Base-by-base conservation (phyloP, 1,140 invertebrate genomes). In the Stegodyphus mimosarum region DNA sequence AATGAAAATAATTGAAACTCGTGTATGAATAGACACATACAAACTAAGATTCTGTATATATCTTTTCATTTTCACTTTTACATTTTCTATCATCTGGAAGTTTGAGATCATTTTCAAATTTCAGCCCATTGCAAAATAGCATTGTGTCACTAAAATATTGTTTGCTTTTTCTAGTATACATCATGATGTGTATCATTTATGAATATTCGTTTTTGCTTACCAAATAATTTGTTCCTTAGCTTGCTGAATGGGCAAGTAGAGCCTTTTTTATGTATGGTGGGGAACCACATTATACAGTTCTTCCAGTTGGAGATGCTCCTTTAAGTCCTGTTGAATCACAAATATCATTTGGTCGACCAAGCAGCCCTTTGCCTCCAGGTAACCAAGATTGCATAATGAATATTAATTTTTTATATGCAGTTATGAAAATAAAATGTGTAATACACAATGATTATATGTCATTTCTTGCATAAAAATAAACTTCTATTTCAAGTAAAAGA, bases 251-350 rank as follows among this genome's bases (percentile, higher is more conserved):
- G 94, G 97, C 97, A 6, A 95, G 95, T 2, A 93, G 96, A 89
- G 97, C 97, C 0, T 98, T 98, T 90, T 97, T 98, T 89, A 90
- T 97, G 80, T 98, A 97, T 90, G 97, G 97, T 53, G 95, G 95
- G 11, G 96, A 97, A 88, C 92, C 92, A 4, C 89, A 90, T 66
- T 81, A 90, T 89, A 50, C 71, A 81, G 70, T 33, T n/a, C 3
- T 72, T 17, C 67, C 69, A 64, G 33, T 79, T 53, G 81, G 50
- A 18, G 73, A 84, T 84, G 13, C 81, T 50, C 60, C 70, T 18
- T 15, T 74, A 33, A 63, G 69, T 81, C 51, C 60, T 33, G 18
- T 64, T 33, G 81, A 69, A 17, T 75, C 81, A 4, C 81, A 84
- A 17, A 10, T 75, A 7, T 49, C 60, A 15, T 50, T 84, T 67